phyloP scores from a whole-genome alignment of 2,888 invertebrate species.

The Hydriomena furcata region DNA sequence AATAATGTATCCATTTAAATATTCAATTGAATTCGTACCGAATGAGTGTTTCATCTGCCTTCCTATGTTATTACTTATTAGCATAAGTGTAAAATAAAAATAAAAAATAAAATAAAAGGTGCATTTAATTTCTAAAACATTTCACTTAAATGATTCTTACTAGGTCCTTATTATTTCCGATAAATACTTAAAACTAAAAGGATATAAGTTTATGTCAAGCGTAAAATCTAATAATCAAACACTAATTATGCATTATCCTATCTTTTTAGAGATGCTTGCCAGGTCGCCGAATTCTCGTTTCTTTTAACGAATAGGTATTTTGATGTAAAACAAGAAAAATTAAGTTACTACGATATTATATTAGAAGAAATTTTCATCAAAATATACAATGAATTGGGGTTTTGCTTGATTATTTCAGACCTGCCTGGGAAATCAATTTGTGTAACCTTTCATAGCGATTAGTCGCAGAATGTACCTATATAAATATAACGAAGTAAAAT shows the following conservation, averaged over 20 bases:
- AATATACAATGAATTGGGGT: background rate
- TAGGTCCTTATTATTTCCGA: conserved; percentile 2
- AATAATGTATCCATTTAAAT: conserved; percentile 1
- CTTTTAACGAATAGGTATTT: background rate
- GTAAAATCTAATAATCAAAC: too few relatives aligned
- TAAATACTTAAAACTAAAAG: conserved; percentile 16
- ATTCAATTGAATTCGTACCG: conserved; percentile 9
- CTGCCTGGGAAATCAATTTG: conserved; percentile 22
- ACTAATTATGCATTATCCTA: too few relatives aligned
- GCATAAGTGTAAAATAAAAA: conserved; percentile 56
- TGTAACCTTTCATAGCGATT: conserved; percentile 12
- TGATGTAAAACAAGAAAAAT: too few relatives aligned
- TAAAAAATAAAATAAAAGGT: conserved; percentile 46
- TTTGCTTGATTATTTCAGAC: conserved; percentile 1
- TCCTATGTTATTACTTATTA: conserved; percentile 48
- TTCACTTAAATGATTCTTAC: conserved; percentile 1
- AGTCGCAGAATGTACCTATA: conserved; percentile 12
- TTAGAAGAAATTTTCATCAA: too few relatives aligned
- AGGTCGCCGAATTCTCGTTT: background rate
- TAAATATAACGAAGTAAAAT: background rate
- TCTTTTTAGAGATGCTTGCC: background rate
- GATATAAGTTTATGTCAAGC: background rate
- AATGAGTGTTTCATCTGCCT: conserved; percentile 46
- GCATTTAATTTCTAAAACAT: conserved; percentile 11
- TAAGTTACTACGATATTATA: too few relatives aligned